phyloP scores from a whole-genome alignment of 2,113 vertebrate genomes.

The Colius striatus region DNA sequence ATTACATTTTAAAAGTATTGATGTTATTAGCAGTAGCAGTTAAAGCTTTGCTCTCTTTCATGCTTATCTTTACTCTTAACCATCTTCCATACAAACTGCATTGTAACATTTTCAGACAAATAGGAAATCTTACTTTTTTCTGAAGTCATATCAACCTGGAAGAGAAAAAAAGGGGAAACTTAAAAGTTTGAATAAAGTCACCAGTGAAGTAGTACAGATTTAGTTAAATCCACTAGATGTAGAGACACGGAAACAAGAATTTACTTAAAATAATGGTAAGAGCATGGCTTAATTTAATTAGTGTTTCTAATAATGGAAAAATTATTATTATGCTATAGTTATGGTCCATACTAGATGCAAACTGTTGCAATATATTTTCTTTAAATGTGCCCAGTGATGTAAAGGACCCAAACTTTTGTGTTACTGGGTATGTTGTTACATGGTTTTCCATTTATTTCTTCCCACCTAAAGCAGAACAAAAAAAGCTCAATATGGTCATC shows the following conservation, averaged over 20 bases:
- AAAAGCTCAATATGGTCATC: accelerated
- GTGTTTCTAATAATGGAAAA: neutral
- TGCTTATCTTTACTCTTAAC: conserved; percentile 71
- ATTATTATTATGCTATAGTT: neutral
- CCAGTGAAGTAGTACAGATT: neutral
- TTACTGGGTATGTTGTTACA: neutral
- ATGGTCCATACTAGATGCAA: neutral
- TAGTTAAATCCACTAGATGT: neutral
- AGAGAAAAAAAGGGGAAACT: conserved; percentile 71
- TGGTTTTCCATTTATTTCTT: neutral
- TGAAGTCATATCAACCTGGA: conserved; percentile 86
- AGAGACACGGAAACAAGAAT: neutral
- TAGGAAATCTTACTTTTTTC: conserved; percentile 93
- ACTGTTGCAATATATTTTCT: neutral
- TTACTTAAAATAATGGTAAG: neutral
- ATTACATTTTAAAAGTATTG: conserved; percentile 42
- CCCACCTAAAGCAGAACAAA: neutral
- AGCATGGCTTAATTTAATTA: neutral
- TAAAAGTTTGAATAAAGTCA: conserved; percentile 17
- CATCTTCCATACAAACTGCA: conserved; percentile 59
- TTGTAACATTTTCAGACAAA: neutral
- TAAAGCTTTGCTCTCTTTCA: conserved; percentile 73
- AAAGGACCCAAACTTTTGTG: neutral
- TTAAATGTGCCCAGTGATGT: neutral
- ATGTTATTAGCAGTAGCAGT: conserved; percentile 69